These are phyloP conservation scores for Philereme vetulata DNA, from an alignment of 2,888 invertebrate species.

Conservation along the genomic window DNA sequence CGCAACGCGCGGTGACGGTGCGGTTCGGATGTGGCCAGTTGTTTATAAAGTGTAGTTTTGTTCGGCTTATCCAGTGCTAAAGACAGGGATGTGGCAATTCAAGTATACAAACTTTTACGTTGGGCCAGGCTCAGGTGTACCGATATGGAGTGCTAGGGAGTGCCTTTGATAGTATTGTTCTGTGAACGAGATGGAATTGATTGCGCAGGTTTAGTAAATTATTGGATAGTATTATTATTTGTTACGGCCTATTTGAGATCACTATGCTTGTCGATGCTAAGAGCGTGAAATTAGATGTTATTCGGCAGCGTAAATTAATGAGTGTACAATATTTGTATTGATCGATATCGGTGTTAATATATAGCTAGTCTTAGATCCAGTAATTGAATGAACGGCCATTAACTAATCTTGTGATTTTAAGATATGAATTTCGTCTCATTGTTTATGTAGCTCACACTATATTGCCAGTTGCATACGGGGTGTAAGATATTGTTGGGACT, in stretches of 20 bases:
- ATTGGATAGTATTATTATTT: conserved; percentile 65
- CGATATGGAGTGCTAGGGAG: conserved; percentile 52
- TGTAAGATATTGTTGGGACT: conserved; percentile 52
- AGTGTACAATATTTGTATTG: conserved; percentile 41
- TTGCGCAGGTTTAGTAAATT: conserved; percentile 50
- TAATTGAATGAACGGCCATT: conserved; percentile 37
- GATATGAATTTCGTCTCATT: conserved; percentile 7
- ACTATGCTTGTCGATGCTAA: conserved; percentile 42
- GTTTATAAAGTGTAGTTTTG: conserved; percentile 15
- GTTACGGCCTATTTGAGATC: conserved; percentile 56
- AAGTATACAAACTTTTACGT: conserved; percentile 40
- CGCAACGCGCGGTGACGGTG: conserved; percentile 5
- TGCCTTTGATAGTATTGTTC: conserved; percentile 59
- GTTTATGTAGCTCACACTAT: conserved; percentile 23
- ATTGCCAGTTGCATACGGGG: conserved; percentile 48
- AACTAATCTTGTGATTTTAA: conserved; percentile 29
- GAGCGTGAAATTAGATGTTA: conserved; percentile 48
- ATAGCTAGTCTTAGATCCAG: conserved; percentile 35
- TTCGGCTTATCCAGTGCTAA: conserved; percentile 31
- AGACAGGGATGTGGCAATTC: conserved; percentile 52
- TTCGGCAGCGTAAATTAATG: conserved; percentile 41
- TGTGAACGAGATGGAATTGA: conserved; percentile 51
- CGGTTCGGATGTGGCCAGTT: conserved; percentile 14
- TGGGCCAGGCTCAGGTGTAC: conserved; percentile 44
- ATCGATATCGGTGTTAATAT: conserved; percentile 28